A percentile compares a stretch with the other conserved stretches of the same genome.
Evolutionary conservation across 2,797 vertebrate genomes (phyloP).

Genomic region (Pangasius krempfi): DNA sequence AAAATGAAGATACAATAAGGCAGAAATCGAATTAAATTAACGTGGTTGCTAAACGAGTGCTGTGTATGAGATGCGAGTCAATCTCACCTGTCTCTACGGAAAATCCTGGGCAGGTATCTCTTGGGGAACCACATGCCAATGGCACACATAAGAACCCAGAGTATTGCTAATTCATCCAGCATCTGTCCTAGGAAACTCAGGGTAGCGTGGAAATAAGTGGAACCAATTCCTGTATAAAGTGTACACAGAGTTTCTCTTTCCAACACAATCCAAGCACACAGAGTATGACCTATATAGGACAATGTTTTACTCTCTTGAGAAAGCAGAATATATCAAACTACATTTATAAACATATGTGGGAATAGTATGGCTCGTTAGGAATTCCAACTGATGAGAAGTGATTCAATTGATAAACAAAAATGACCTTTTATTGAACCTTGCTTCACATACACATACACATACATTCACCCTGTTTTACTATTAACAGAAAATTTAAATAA

Average conservation of each 20-base stretch:
- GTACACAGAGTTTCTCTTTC: slow-evolving; percentile 15
- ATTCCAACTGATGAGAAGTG: not conserved
- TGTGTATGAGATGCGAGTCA: not conserved
- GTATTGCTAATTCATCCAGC: slow-evolving; percentile 94
- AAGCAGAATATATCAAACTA: not conserved
- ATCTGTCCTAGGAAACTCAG: slow-evolving; percentile 98
- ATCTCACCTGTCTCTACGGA: slow-evolving; percentile 89
- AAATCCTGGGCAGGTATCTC: slow-evolving; percentile 91
- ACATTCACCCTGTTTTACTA: not conserved
- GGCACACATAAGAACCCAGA: slow-evolving; percentile 98
- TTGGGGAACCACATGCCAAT: slow-evolving; percentile 98
- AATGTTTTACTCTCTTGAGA: not conserved
- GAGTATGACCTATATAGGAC: not conserved
- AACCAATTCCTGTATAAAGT: slow-evolving; percentile 87
- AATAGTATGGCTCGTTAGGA: not conserved
- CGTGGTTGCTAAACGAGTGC: not conserved
- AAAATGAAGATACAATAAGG: not conserved
- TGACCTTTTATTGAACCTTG: not conserved
- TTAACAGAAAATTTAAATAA: not conserved
- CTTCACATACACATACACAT: not conserved
- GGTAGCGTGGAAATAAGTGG: slow-evolving; percentile 97
- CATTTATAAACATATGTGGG: not conserved
- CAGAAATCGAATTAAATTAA: not conserved
- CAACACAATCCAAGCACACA: not conserved
- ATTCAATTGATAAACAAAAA: not conserved